phyloP scores from a whole-genome alignment of 2,888 invertebrate genomes.

The Glyphotaelius pellucidus region DNA sequence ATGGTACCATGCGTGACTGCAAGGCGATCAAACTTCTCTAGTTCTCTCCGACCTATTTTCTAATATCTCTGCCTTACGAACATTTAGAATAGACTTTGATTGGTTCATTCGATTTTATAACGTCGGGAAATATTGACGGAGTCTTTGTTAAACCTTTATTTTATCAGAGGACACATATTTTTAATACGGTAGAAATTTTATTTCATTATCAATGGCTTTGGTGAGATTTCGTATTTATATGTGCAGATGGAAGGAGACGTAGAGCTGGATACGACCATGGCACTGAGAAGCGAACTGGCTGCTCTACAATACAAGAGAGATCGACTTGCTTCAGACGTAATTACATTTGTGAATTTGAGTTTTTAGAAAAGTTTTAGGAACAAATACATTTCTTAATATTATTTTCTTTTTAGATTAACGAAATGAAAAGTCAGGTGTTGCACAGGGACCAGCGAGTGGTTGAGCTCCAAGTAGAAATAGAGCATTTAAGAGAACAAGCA shows the following conservation, averaged over 20 bases:
- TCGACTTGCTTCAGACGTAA: slow-evolving; percentile 82
- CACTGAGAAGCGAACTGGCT: slow-evolving; percentile 89
- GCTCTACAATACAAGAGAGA: slow-evolving; percentile 91
- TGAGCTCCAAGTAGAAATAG: slow-evolving; percentile 88
- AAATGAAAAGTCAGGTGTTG: slow-evolving; percentile 84
- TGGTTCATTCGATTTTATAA: slow-evolving; percentile 24
- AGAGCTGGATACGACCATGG: slow-evolving; percentile 83
- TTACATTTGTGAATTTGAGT: neutral
- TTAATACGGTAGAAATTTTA: neutral
- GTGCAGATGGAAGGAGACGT: slow-evolving; percentile 78
- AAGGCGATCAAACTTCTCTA: neutral
- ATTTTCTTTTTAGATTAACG: slow-evolving; percentile 78
- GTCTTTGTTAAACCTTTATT: neutral
- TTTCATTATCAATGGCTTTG: neutral
- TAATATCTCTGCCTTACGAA: slow-evolving; percentile 27
- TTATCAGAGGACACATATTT: neutral
- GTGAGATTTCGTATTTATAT: neutral
- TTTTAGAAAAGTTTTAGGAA: neutral
- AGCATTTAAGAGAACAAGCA: slow-evolving; percentile 88
- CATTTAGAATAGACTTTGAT: neutral
- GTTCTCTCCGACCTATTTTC: slow-evolving; percentile 55
- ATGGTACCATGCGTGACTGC: slow-evolving; percentile 55
- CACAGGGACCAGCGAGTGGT: slow-evolving; percentile 84
- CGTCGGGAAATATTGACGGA: slow-evolving; percentile 36
- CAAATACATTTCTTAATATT: neutral